These are phyloP conservation scores for Onychomys torridus DNA, from an alignment of 2,797 vertebrate species.

Conservation along the genomic window DNA sequence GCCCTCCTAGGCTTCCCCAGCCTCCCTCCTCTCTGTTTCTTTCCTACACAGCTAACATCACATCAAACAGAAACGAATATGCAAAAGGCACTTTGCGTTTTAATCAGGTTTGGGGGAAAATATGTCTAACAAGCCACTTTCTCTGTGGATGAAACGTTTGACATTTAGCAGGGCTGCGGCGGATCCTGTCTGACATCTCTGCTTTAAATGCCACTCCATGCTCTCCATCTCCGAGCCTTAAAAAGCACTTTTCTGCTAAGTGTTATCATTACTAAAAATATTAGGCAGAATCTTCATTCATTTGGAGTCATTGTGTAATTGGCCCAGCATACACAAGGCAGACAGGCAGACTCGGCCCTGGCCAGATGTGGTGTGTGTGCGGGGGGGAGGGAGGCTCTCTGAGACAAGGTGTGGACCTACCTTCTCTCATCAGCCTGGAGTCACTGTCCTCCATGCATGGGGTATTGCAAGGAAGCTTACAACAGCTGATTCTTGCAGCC, in stretches of 20 bases:
- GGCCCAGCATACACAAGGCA: conserved; percentile 14
- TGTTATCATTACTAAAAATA: conserved; percentile 72
- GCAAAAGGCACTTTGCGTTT: conserved; percentile 84
- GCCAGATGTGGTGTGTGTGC: fast-evolving
- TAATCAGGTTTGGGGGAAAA: conserved; percentile 83
- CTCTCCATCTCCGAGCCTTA: conserved; percentile 79
- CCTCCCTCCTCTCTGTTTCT: background rate
- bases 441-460: fast-evolving
- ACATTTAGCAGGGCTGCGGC: conserved; percentile 84
- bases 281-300: conserved; percentile 49
- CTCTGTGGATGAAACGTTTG: conserved; percentile 86
- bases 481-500: background rate
- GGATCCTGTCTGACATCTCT: conserved; percentile 84
- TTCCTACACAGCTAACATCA: conserved; percentile 46
- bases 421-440: background rate
- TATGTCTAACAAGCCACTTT: conserved; percentile 81
- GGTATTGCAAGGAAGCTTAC: fast-evolving
- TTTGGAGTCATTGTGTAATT: background rate
- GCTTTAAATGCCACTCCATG: conserved; percentile 86
- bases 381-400: background rate
- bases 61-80: conserved; percentile 80
- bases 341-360: background rate
- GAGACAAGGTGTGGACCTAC: fast-evolving
- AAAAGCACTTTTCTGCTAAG: conserved; percentile 82
- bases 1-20: fast-evolving